Conservation (phyloP, 2,888 invertebrate genomes). For the Scaptomyza caliginosa region DNA sequence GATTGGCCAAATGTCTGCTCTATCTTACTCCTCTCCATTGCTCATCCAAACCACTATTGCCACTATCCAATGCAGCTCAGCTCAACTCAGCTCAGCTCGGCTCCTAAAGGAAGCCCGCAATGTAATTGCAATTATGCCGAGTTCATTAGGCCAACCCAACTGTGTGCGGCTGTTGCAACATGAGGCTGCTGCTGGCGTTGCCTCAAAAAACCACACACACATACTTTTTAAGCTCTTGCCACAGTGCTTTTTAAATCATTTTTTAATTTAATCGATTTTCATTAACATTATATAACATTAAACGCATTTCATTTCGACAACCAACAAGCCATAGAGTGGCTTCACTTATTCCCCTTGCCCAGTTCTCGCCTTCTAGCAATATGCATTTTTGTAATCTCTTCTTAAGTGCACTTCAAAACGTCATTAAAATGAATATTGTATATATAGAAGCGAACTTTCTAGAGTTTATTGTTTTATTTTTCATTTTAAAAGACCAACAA, state of each 20-base stretch:
- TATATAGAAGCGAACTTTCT: neutral
- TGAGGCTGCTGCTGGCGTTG: constrained; percentile 1
- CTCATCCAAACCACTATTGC: neutral
- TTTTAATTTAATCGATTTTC: constrained; percentile 26
- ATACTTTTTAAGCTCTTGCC: constrained; percentile 29
- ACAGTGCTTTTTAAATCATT: constrained; percentile 6
- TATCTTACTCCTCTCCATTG: neutral
- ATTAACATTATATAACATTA: neutral
- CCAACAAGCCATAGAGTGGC: neutral
- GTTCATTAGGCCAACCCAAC: constrained; percentile 58
- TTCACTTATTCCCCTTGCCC: neutral
- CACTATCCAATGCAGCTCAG: neutral
- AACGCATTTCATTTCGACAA: neutral
- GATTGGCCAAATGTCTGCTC: constrained; percentile 52
- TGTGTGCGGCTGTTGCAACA: neutral
- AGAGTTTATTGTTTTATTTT: neutral
- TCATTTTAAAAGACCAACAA: neutral
- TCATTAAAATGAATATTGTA: neutral
- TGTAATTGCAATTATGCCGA: constrained; percentile 71
- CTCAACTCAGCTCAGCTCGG: neutral
- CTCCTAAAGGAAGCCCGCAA: constrained; percentile 32
- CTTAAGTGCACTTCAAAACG: neutral
- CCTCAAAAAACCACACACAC: neutral
- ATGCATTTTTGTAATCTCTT: neutral
- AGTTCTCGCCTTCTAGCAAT: neutral